Evolutionary conservation across 1,140 invertebrate genomes (phyloP), one percentile per base, ranked within the genome.

Genomic region (Neodiprion lecontei): DNA sequence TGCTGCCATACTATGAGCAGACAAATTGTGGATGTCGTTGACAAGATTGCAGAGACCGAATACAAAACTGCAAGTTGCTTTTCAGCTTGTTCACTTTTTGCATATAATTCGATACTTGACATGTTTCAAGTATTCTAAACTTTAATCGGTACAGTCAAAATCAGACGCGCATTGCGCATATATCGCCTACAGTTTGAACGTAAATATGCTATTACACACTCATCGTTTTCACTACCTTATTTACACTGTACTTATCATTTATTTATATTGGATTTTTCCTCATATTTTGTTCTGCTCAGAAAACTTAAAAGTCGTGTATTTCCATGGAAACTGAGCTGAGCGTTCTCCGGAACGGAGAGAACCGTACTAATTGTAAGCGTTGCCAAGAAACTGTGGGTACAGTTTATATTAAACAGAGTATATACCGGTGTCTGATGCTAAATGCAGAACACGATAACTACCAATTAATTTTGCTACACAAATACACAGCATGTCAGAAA

Each of bases 1-100:
- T 94, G 90, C 40, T 91, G 88, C 90, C 92, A 94, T 3, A 90
- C 88, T 7, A 92, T 87, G 4, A 88, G 90, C n/a, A 91, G 81
- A 17, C 90, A 91, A 28, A 91, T 86, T 70, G 90, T 85, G 11
- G 91, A 91, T 7, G 90, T 79, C 8, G 89, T 72, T 2, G 91
- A 90, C 0, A 90, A 77, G 0, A 89, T 70, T 9, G 89, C 85
- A 2, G 91, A 83, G 1, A 87, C 76, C 0, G 84, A 85, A 75
- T 94, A 93, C 1, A 91, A 79, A 69, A 85, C 82, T 61, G 89
- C 88, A 1, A 94, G 82, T 3, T 87, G 78, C 70, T 81, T 86
- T 79, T 94, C 93, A 5, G 89, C 89, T 70, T 84, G 70, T 70
- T 9, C 50, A 48, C 67, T 61, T 17, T 17, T 48, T n/a, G 23